These are phyloP conservation scores for Takifugu rubripes DNA, from an alignment of 2,797 vertebrate genomes.

Conservation along the genomic window DNA sequence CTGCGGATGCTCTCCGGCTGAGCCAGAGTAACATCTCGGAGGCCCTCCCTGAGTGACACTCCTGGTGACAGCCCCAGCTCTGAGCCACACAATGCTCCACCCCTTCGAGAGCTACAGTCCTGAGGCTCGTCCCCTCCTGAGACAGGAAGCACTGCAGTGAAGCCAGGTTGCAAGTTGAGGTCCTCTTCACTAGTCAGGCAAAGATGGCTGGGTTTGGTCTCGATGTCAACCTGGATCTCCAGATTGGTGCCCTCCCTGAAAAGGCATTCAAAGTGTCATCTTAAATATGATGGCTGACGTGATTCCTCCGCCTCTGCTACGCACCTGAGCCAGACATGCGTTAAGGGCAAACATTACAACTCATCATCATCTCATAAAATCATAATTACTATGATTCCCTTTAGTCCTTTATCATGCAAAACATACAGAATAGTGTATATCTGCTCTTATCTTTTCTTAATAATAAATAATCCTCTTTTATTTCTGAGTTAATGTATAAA, in stretches of 20 bases:
- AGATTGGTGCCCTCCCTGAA: conserved; percentile 94
- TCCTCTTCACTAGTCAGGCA: conserved; percentile 93
- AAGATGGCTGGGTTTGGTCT: conserved; percentile 95
- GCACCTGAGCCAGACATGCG: too few species aligned
- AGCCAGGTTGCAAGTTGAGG: conserved; percentile 61
- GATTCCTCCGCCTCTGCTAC: too few species aligned
- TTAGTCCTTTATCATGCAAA: too few species aligned
- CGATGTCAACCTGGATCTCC: conserved; percentile 99
- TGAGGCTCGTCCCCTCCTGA: conserved; percentile 84
- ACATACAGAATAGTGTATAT: too few species aligned
- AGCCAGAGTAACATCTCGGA: conserved; percentile 89
- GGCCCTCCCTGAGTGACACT: conserved; percentile 80
- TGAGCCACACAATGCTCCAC: conserved; percentile 73
- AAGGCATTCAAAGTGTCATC: conserved; percentile 7
- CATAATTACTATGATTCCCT: too few species aligned
- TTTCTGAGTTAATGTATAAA: too few species aligned
- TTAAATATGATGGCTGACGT: too few species aligned
- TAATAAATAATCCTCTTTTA: too few species aligned
- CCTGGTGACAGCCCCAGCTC: conserved; percentile 69
- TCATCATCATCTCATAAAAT: too few species aligned
- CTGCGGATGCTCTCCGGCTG: conserved; percentile 98
- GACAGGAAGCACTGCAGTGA: conserved; percentile 68
- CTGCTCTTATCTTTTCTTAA: too few species aligned
- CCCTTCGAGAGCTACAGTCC: conserved; percentile 75
- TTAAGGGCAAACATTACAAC: too few species aligned